Percentiles rank a stretch among this genome's conserved stretches.
Evolutionary conservation across 2,797 vertebrate species (phyloP).

Genomic region (Salmo trutta): DNA sequence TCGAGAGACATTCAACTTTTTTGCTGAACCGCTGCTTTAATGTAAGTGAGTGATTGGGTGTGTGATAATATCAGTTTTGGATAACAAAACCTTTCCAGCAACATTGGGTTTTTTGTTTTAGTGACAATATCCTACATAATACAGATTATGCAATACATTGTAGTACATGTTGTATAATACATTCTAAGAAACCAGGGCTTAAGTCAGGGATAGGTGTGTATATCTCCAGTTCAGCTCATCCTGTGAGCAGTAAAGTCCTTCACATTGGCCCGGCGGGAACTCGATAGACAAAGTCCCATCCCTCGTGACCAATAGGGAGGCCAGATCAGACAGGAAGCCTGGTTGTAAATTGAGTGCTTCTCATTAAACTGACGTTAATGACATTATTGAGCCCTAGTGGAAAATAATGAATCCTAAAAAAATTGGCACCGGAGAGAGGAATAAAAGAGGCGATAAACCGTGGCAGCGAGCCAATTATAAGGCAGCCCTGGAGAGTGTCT

Average conservation of each 20-base stretch:
- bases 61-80: background rate
- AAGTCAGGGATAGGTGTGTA: background rate
- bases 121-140: background rate
- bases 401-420: slow-evolving; percentile 54
- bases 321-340: slow-evolving; percentile 48
- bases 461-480: slow-evolving; percentile 53
- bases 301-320: slow-evolving; percentile 54
- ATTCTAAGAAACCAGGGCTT: background rate
- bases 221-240: background rate
- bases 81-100: background rate
- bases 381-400: slow-evolving; percentile 58
- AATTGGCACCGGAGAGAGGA: slow-evolving; percentile 50
- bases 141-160: background rate
- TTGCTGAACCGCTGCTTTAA: slow-evolving; percentile 1
- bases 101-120: background rate
- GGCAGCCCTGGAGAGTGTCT: slow-evolving; percentile 55
- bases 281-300: slow-evolving; percentile 26
- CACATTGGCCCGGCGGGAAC: slow-evolving; percentile 24
- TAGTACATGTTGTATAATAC: background rate
- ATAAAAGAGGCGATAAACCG: slow-evolving; percentile 22
- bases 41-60: slow-evolving; percentile 19
- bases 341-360: slow-evolving; percentile 61
- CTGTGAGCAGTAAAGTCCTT: background rate
- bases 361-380: slow-evolving; percentile 73
- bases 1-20: slow-evolving; percentile 10